Evolutionary conservation across 2,797 vertebrate species (phyloP), one percentile per base, ranked within the genome.

Genomic region (Chelmon rostratus): DNA sequence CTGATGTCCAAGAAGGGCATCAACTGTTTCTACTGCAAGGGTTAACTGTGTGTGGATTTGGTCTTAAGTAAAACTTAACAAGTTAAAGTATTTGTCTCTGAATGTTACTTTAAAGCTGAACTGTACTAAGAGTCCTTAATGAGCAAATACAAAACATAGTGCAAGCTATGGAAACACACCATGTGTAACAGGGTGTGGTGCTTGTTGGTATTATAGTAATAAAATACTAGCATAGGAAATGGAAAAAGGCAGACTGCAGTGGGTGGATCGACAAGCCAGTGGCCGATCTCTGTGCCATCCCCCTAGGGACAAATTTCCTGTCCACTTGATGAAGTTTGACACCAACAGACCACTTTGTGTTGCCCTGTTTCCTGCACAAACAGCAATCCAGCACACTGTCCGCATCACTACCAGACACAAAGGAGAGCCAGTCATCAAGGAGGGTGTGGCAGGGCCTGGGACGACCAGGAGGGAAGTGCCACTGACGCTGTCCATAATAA

Each of bases 361-460:
- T 57, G 33, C 63, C 40, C 63, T 0, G 23, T 89, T 90, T 91
- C 81, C 74, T 69, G 62, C 80, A 75, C 56, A 81, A 79, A 82
- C 76, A 76, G 49, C 69, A 63, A 59, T 50, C 73, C 58, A 69
- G 63, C 68, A 76, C 66, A 44, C 28, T 40, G 67, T n/a, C 52
- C 10, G 37, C 40, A 58, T 57, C 65, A 37, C 63, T 28, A 68
- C 10, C 70, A 89, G 81, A 91, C 90, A 93, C 90, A 92, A 89
- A 93, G 89, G 63, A 75, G 50, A 87, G 73, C 18, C 79, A 77
- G 84, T 44, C 76, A 86, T 62, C 77, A 16, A 66, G 73, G 88
- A 95, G 93, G 95, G 94, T 94, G 95, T 86, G 94, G 94, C 89
- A 19, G 50, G 65, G 77, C 67, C 66, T 64, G 68, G 76, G 81